Base-by-base conservation (phyloP, 2,113 vertebrate genomes). In the Tapirus terrestris region DNA sequence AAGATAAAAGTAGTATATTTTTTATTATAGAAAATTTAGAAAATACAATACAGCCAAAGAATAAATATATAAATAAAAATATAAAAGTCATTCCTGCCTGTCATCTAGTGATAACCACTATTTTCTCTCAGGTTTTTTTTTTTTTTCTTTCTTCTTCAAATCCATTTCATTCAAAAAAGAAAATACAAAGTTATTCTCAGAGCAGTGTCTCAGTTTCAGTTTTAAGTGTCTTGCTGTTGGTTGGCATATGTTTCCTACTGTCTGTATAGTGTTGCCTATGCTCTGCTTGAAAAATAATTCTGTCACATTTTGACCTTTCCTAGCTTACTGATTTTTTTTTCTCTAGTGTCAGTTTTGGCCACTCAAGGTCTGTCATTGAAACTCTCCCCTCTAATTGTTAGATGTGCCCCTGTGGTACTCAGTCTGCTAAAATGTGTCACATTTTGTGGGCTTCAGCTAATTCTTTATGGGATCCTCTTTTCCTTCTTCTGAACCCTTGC, bases 21-120 rank as follows among this genome's bases (percentile, higher is more conserved):
- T 94, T 43, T 95, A 31, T 51, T 87, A 45, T 65, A 58, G 87
- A 92, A 79, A 79, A 56, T 39, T 93, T 97, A 61, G 60, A 48
- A 80, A 83, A 36, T 86, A 33, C 2, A 77, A 9, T 80, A 67
- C 4, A 60, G 25, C 21, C 51, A 92, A 61, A 58, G 9, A 82
- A 75, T 81, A 77, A 73, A 36, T 39, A 56, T 25, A 20, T 65
- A 72, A 76, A 68, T 80, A 61, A 67, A 94, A 68, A 70, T 80
- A 45, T 73, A 61, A 81, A 89, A 83, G 43, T 21, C 18, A 68
- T 75, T 3, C 11, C 75, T 72, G 51, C 36, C 27, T 92, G 25
- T 51, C 5, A n/a, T 72, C 60, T 87, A 58, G 10, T 65, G 58
- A 93, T 96, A 68, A 85, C 36, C 20, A 56, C 5, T 67, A 3